A percentile compares a stretch with the other conserved stretches of the same genome.
phyloP scores from a whole-genome alignment of 1,140 invertebrate genomes.

The Neotoxoptera formosana region DNA sequence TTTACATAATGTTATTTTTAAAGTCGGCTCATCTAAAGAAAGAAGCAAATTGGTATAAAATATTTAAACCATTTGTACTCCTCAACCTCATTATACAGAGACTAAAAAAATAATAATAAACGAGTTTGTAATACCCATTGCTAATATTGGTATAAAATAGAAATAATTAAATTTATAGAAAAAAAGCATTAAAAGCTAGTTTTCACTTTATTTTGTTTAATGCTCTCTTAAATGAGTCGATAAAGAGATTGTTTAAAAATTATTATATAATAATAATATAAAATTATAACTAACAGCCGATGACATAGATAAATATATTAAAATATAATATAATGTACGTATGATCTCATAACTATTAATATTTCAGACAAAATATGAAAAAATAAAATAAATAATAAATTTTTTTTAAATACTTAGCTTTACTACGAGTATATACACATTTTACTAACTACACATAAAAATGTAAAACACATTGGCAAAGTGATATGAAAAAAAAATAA shows the following conservation, averaged over 20 bases:
- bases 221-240: neutral
- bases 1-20: neutral
- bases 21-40: neutral
- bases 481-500: conserved; percentile 30
- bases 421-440: conserved; percentile 11
- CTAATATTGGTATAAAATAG: neutral
- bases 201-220: neutral
- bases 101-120: neutral
- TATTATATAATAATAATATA: neutral
- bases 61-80: neutral
- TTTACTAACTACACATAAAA: conserved; percentile 16
- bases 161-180: neutral
- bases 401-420: neutral
- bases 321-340: conserved; percentile 18
- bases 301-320: neutral
- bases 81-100: neutral
- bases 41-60: neutral
- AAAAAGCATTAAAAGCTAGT: neutral
- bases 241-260: neutral
- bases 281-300: neutral
- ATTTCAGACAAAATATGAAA: neutral
- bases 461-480: neutral
- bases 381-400: neutral
- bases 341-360: conserved; percentile 19
- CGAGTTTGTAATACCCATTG: neutral